Evolutionary conservation across 92 coral and sea anemone species (phyloP), one percentile per base, ranked within the genome.

Genomic region (Heteractis magnifica): DNA sequence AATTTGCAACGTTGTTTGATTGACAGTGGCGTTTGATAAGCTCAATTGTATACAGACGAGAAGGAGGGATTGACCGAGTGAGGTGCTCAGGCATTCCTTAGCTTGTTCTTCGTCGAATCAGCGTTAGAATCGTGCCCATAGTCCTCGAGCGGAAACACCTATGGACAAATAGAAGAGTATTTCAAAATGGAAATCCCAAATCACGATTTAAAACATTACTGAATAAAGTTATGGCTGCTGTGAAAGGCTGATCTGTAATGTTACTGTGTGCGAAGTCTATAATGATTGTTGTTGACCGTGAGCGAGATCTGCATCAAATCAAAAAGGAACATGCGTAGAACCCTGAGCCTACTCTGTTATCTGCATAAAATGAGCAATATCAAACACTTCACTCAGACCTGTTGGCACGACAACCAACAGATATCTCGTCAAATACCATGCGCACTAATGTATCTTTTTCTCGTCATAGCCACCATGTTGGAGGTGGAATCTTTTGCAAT

Each of bases 91-190:
- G 64, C 51, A 65, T 73, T 84, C 87, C 82, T 13, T 77, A 71
- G 83, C 88, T 85, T 85, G 88, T 65, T 23, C 55, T 8, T 19
- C 10, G 76, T 49, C 51, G 81, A 23, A 65, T 77, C 78, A 77
- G 73, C 87, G 82, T 84, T 78, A 85, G 88, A 85, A 85, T 48
- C 88, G 82, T 18, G 88, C 81, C 88, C 88, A 85, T 85, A 85
- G 83, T 53, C 88, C 88, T 78, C 88, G 71, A 71, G 88, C 56
- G 52, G 88, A 78, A 52, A 85, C 83, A 77, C 88, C 88, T 85
- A 85, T 77, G 86, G 82, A 84, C 88, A 78, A 85, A 68, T 48
- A 85, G 55, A 85, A 85, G 52, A 85, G 81, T 10, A 85, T 62
- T 82, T 82, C 73, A 82, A 74, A 74, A 80, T 80, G 84, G 65